phyloP scores from a whole-genome alignment of 2,888 invertebrate genomes.

The Syrista parreyssii region DNA sequence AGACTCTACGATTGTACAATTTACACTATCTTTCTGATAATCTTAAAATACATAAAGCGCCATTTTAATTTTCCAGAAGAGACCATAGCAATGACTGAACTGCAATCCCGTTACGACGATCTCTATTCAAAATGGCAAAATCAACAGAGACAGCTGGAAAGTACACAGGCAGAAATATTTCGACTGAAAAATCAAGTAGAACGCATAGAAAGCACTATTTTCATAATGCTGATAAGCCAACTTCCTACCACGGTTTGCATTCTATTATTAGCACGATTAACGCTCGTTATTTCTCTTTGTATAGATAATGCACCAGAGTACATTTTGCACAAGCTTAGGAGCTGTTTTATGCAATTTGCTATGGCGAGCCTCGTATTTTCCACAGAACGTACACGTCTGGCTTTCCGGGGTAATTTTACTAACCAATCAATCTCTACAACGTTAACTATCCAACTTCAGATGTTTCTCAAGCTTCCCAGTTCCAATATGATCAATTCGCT shows the following conservation, averaged over 20 bases:
- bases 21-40: neutral
- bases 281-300: neutral
- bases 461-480: neutral
- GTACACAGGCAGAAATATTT: constrained; percentile 38
- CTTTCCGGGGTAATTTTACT: constrained; percentile 50
- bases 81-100: constrained; percentile 23
- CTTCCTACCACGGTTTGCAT: neutral
- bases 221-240: neutral
- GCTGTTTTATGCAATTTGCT: constrained; percentile 61
- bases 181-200: constrained; percentile 46
- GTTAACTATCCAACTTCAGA: neutral
- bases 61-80: constrained; percentile 14
- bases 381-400: constrained; percentile 55
- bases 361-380: constrained; percentile 60
- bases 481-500: neutral
- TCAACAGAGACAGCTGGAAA: constrained; percentile 22
- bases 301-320: constrained; percentile 55
- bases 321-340: constrained; percentile 62
- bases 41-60: neutral
- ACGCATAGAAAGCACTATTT: neutral
- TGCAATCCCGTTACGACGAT: constrained; percentile 38
- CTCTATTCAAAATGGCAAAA: constrained; percentile 34
- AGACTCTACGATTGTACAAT: neutral
- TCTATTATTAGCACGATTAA: neutral
- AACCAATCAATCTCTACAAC: neutral